phyloP scores from a whole-genome alignment of 30 jellyfish, hydroid and myxozoan species.

The Turritopsis rubra region DNA sequence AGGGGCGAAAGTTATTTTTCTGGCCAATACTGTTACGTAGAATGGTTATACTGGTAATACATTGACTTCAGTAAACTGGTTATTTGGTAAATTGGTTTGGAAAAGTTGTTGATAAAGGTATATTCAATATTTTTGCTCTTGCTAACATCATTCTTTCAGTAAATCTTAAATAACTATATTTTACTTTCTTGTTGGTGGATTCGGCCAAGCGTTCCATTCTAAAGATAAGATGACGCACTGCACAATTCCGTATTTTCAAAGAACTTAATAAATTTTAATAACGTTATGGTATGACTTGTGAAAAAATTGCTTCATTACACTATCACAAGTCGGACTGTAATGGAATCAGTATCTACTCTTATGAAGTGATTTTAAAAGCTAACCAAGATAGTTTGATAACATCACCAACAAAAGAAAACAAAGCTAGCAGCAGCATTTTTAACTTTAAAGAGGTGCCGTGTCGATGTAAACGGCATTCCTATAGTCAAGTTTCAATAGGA shows the following conservation, averaged over 20 bases:
- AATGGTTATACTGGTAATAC: not conserved
- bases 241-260: not conserved
- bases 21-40: not conserved
- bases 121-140: not conserved
- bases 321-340: not conserved
- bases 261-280: not conserved
- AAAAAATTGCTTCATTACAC: not conserved
- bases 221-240: not conserved
- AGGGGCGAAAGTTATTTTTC: not conserved
- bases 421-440: not conserved
- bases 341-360: not conserved
- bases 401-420: not conserved
- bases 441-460: not conserved
- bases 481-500: not conserved
- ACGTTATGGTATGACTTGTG: not conserved
- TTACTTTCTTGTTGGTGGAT: not conserved
- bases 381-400: not conserved
- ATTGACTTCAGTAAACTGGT: not conserved
- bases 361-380: not conserved
- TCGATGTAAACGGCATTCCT: not conserved
- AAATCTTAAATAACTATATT: not conserved
- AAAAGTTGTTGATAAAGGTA: not conserved
- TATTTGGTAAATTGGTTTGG: not conserved
- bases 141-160: not conserved
- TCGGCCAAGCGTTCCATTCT: not conserved